These are phyloP conservation scores for Diarsia brunnea DNA, from an alignment of 2,888 invertebrate species.

Conservation along the genomic window DNA sequence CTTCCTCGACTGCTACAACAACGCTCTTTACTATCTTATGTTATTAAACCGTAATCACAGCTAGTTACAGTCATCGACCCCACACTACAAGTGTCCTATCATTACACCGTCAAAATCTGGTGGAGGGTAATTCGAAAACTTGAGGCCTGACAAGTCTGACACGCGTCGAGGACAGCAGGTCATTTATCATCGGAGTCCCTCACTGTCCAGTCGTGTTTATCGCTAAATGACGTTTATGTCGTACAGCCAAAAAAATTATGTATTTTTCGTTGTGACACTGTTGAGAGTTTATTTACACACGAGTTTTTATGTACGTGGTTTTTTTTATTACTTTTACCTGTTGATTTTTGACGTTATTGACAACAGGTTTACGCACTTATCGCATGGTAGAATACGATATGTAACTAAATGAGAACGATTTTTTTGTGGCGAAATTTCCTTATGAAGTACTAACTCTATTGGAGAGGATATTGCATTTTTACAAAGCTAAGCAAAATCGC, in stretches of 20 bases:
- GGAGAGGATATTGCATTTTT: too few relatives aligned
- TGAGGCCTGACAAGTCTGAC: slow-evolving; percentile 58
- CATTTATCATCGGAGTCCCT: slow-evolving; percentile 62
- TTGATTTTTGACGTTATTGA: neutral
- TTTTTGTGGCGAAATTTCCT: neutral
- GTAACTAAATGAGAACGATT: neutral
- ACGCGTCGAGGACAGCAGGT: slow-evolving; percentile 49
- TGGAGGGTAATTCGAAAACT: slow-evolving; percentile 56
- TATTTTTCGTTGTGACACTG: slow-evolving; percentile 21
- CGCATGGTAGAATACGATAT: neutral
- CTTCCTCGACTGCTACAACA: neutral
- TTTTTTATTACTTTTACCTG: slow-evolving; percentile 12
- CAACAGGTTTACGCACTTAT: neutral
- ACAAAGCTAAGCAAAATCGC: neutral
- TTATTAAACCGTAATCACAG: neutral
- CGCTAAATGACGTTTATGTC: slow-evolving; percentile 49
- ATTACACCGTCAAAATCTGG: slow-evolving; percentile 51
- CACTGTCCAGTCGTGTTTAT: slow-evolving; percentile 61
- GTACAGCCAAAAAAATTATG: slow-evolving; percentile 45
- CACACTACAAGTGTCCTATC: slow-evolving; percentile 22
- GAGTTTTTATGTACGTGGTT: neutral
- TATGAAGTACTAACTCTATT: neutral
- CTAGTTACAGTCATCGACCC: neutral
- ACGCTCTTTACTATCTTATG: neutral
- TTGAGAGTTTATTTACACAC: slow-evolving; percentile 7